phyloP scores from a whole-genome alignment of 2,113 vertebrate species.

The Nymphicus hollandicus region DNA sequence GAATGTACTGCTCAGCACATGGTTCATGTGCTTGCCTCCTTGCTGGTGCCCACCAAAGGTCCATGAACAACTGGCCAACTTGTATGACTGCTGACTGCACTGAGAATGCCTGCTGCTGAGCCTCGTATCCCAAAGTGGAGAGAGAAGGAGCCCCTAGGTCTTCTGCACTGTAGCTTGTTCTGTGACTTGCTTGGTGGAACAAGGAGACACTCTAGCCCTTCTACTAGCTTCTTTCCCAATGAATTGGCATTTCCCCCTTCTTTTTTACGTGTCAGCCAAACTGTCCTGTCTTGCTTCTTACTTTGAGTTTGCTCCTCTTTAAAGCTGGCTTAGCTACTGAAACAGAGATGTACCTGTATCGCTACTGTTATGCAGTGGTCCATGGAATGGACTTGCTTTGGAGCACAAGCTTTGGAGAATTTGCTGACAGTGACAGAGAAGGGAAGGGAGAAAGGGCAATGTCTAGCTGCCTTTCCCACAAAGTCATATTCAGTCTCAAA shows the following conservation, averaged over 20 bases:
- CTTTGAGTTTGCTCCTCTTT: not conserved
- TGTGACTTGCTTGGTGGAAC: not conserved
- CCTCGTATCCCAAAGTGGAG: not conserved
- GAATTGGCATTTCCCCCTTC: rapidly evolving
- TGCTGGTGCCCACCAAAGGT: not conserved
- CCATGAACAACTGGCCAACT: rapidly evolving
- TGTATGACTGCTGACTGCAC: not conserved
- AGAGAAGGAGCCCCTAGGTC: not conserved
- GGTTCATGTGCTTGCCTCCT: not conserved
- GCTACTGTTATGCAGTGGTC: not conserved
- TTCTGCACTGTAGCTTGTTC: not conserved
- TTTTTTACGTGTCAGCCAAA: not conserved
- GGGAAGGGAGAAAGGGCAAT: not conserved
- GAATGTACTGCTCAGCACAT: not conserved
- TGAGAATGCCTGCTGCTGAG: not conserved
- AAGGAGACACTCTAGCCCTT: not conserved
- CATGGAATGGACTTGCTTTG: not conserved
- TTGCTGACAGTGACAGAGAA: not conserved
- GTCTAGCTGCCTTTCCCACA: not conserved
- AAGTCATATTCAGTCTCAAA: not conserved
- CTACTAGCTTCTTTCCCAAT: not conserved
- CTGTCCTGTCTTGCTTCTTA: not conserved
- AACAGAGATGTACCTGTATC: rapidly evolving
- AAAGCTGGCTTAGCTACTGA: not conserved
- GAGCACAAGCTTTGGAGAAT: not conserved